Evolutionary conservation across 2,113 vertebrate species (phyloP).

Genomic region (cat (Felis catus)): F.catus_Fca126_mat1.0 CM031415.1:201283001-201283500

Average conservation of each 20-base stretch:
- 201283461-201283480: background rate
- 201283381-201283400: accelerated
- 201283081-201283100: accelerated
- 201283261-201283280: accelerated
- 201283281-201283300: accelerated
- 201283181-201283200: background rate
- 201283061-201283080: accelerated
- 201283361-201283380: accelerated
- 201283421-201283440: background rate
- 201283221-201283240: background rate
- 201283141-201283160: accelerated
- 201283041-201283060: accelerated
- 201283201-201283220: accelerated
- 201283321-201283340: background rate
- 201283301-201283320: background rate
- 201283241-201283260: background rate
- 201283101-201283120: background rate
- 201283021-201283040: no score
- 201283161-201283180: accelerated
- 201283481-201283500: no score
- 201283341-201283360: accelerated
- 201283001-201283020: background rate
- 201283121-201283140: background rate
- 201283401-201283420: no score
- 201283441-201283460: background rate